Evolutionary conservation across 2,113 vertebrate genomes (phyloP), one percentile per base, ranked within the genome.

Genomic region (Microtus oregoni): DNA sequence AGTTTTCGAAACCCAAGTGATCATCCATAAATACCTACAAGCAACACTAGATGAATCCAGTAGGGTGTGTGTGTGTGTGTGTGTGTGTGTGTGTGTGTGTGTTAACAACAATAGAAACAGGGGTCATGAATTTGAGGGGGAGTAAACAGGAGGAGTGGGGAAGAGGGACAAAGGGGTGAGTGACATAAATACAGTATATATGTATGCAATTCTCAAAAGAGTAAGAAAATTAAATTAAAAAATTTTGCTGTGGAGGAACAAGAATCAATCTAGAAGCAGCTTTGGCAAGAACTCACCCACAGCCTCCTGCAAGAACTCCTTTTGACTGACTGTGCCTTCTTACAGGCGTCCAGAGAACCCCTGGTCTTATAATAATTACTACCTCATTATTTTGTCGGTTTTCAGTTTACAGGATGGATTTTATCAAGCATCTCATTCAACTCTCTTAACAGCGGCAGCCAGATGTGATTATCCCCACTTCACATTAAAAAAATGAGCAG

Each of bases 401-500:
- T 96, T 10, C 20, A 86, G 19, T 38, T 82, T 89, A 35, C 1
- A 86, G 82, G 81, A 81, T 85, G n/a, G 22, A 78, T 92, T 52
- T 63, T 67, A 58, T 79, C 52, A 67, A 94, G 28, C 47, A 86
- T 91, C 82, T 95, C 52, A 85, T 93, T 91, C 89, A 76, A 94
- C 81, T 94, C 89, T 91, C 67, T 85, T 95, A 83, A 73, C 44
- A 93, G 20, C 63, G 61, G 75, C 78, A 93, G 55, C 20, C 50
- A 90, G 52, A 28, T 41, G 61, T 75, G 73, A 89, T 81, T 94
- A 94, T 73, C 50, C 72, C 93, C 90, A 92, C 72, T 86, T 95
- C 82, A 91, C 68, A 63, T 61, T 94, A 87, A 86, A 97, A 88
- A 97, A 94, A 92, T 94, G 61, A 93, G 68, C 89, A 75, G 81